Percentiles rank a stretch among this genome's conserved stretches.
Evolutionary conservation across 2,888 invertebrate species (phyloP).

Genomic region (Tiliacea citrago): DNA sequence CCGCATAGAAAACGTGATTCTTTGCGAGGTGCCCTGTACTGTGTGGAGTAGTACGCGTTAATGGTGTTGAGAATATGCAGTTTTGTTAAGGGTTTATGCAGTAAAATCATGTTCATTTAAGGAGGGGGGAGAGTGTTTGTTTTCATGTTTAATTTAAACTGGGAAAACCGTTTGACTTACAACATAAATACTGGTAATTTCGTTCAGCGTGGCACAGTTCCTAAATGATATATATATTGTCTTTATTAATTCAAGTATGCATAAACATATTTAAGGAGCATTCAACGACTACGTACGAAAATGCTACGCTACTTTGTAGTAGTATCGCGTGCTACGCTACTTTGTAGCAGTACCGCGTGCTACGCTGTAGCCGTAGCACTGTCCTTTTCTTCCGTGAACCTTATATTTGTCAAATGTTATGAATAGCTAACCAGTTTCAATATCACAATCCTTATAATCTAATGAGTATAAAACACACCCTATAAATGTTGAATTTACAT

Average conservation of each 20-base stretch:
- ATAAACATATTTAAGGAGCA: not conserved
- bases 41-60: constrained; percentile 22
- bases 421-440: not conserved
- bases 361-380: constrained; percentile 11
- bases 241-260: not conserved
- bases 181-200: not conserved
- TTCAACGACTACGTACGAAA: not conserved
- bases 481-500: constrained; percentile 6
- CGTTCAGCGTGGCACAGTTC: no score
- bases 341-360: not conserved
- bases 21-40: constrained; percentile 42
- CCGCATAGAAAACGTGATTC: constrained; percentile 71
- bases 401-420: not conserved
- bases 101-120: not conserved
- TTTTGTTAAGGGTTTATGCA: constrained; percentile 20
- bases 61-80: constrained; percentile 48
- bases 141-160: not conserved
- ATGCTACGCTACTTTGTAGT: constrained; percentile 10
- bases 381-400: not conserved
- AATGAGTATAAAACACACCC: not conserved
- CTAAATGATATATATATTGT: not conserved
- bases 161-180: not conserved
- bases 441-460: not conserved
- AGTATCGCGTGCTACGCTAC: not conserved
- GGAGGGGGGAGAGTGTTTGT: not conserved